Evolutionary conservation across 2,797 vertebrate genomes (phyloP).

Genomic region (Periophthalmus magnuspinnatus): DNA sequence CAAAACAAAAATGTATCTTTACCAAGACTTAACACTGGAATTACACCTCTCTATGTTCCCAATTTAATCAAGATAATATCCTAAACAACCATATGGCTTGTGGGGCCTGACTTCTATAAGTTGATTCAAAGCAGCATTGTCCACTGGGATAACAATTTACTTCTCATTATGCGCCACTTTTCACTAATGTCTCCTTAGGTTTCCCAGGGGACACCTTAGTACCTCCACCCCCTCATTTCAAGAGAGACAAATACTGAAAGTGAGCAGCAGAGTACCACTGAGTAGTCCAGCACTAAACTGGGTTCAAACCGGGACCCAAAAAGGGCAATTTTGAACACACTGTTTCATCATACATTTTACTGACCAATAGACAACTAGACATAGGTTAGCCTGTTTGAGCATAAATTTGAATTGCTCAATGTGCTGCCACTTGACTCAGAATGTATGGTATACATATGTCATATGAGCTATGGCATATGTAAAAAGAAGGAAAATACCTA

Average conservation of each 20-base stretch:
- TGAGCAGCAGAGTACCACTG: neutral
- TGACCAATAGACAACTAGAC: too few relatives aligned
- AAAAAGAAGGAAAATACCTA: neutral
- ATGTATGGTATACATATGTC: too few relatives aligned
- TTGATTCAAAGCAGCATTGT: slow-evolving; percentile 40
- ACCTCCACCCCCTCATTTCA: neutral
- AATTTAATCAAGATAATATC: slow-evolving; percentile 42
- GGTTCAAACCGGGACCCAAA: too few relatives aligned
- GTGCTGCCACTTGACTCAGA: neutral
- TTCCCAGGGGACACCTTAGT: neutral
- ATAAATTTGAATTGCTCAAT: too few relatives aligned
- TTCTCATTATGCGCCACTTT: slow-evolving; percentile 39
- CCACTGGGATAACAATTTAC: slow-evolving; percentile 35
- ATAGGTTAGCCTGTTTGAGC: too few relatives aligned
- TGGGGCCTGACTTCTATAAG: slow-evolving; percentile 28
- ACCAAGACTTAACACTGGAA: slow-evolving; percentile 18
- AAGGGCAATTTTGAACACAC: too few relatives aligned
- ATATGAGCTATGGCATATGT: neutral
- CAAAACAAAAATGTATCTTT: slow-evolving; percentile 13
- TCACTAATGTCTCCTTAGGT: too few relatives aligned
- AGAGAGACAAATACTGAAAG: neutral
- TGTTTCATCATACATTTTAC: too few relatives aligned
- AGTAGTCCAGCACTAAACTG: too few relatives aligned
- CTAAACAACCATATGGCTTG: slow-evolving; percentile 41
- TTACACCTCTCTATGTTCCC: slow-evolving; percentile 20